These are phyloP conservation scores for Chanos chanos DNA, from an alignment of 2,797 vertebrate genomes.

Conservation along the genomic window DNA sequence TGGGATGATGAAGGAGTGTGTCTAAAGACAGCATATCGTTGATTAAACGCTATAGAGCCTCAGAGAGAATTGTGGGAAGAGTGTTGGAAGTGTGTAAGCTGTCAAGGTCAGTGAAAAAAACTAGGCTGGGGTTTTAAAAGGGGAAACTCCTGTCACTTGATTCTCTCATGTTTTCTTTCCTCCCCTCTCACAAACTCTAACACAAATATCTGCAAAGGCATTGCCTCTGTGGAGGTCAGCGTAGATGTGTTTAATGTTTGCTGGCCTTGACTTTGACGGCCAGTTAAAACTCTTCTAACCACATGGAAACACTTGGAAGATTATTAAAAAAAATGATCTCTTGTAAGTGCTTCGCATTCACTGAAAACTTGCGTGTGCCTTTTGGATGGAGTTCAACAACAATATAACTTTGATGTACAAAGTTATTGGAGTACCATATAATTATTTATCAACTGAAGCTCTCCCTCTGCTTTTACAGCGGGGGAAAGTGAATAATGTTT, in stretches of 20 bases:
- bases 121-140: conserved; percentile 18
- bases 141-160: conserved; percentile 30
- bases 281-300: too few species aligned
- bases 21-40: conserved; percentile 19
- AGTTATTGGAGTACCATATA: too few species aligned
- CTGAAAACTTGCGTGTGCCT: too few species aligned
- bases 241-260: background rate
- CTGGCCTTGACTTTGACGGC: background rate
- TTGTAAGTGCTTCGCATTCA: too few species aligned
- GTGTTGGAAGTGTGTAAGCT: conserved; percentile 10
- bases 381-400: too few species aligned
- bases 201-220: conserved; percentile 14
- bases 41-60: conserved; percentile 22
- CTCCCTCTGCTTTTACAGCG: too few species aligned
- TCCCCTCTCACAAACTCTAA: conserved; percentile 15
- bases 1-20: conserved; percentile 36
- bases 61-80: background rate
- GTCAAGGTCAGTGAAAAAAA: conserved; percentile 4
- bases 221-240: conserved; percentile 16
- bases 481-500: background rate
- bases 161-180: conserved; percentile 25
- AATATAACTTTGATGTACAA: too few species aligned
- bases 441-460: too few species aligned
- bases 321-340: too few species aligned
- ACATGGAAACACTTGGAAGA: too few species aligned